A percentile compares a stretch with the other conserved stretches of the same genome.
Conservation (phyloP, 1,140 invertebrate species). For the Ostrea denselamellosa region DNA sequence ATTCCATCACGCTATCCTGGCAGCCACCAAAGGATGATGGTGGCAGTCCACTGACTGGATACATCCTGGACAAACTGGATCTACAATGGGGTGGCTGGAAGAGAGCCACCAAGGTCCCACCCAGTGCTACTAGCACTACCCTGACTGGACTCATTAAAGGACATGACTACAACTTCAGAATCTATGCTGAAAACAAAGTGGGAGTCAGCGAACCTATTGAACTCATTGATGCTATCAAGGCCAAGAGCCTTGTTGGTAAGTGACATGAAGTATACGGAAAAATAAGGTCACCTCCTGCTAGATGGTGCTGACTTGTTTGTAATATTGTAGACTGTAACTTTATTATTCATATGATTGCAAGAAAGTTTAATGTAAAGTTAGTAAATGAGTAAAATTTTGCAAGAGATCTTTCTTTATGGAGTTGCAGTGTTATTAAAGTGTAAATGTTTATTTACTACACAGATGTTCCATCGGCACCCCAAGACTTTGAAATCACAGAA, state of each 20-base stretch:
- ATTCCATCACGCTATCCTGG: constrained; percentile 88
- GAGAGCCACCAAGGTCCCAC: constrained; percentile 89
- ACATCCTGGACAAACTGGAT: constrained; percentile 84
- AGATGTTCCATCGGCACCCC: constrained; percentile 72
- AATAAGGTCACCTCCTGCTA: background rate
- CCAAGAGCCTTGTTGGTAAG: constrained; percentile 85
- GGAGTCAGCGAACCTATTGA: constrained; percentile 94
- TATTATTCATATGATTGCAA: background rate
- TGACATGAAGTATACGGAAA: background rate
- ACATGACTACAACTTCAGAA: constrained; percentile 97
- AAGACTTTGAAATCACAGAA: constrained; percentile 68
- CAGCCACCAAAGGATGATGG: constrained; percentile 74
- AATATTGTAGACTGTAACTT: background rate
- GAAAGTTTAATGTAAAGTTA: background rate
- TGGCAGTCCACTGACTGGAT: constrained; percentile 73
- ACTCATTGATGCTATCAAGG: constrained; percentile 88
- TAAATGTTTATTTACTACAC: background rate
- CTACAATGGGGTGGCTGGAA: constrained; percentile 84
- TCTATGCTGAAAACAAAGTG: constrained; percentile 97
- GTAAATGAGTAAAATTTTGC: no score
- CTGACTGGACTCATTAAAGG: constrained; percentile 94
- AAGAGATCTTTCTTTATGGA: no score
- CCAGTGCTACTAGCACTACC: constrained; percentile 72
- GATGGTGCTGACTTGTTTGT: background rate
- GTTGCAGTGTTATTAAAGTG: no score